Conservation (phyloP, 2,888 invertebrate species). For the Amiota minor region DNA sequence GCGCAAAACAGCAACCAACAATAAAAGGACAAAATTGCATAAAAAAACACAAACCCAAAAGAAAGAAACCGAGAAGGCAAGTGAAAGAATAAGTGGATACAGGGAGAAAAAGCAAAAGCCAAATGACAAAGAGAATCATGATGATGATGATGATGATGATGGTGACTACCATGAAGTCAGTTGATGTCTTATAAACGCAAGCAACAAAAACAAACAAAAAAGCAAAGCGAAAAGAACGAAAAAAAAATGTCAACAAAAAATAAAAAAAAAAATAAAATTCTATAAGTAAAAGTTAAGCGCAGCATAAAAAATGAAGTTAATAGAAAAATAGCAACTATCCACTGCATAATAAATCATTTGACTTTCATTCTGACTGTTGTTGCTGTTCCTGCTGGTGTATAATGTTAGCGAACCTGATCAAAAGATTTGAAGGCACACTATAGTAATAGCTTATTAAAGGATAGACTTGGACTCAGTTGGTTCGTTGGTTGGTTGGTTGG, state of each 20-base stretch:
- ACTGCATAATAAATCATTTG: constrained; percentile 27
- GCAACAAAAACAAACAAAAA: neutral
- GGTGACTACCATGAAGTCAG: too few species aligned
- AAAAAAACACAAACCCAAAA: neutral
- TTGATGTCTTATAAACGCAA: neutral
- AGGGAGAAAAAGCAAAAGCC: neutral
- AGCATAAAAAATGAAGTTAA: constrained; percentile 30
- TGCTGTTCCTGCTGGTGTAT: neutral
- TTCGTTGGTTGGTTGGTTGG: too few species aligned
- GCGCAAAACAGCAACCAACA: neutral
- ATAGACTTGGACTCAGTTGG: too few species aligned
- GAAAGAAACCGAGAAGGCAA: neutral
- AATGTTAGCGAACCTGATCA: neutral
- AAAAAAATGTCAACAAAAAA: neutral
- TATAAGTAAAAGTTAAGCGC: constrained; percentile 24
- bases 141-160: too few species aligned
- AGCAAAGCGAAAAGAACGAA: neutral
- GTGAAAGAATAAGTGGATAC: neutral
- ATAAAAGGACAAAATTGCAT: neutral
- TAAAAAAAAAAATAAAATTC: neutral
- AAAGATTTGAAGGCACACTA: neutral
- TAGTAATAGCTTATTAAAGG: too few species aligned
- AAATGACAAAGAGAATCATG: neutral
- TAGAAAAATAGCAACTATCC: constrained; percentile 11
- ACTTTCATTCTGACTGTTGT: constrained; percentile 4